phyloP scores from a whole-genome alignment of 2,113 vertebrate genomes.

The Tragelaphus strepsiceros region DNA sequence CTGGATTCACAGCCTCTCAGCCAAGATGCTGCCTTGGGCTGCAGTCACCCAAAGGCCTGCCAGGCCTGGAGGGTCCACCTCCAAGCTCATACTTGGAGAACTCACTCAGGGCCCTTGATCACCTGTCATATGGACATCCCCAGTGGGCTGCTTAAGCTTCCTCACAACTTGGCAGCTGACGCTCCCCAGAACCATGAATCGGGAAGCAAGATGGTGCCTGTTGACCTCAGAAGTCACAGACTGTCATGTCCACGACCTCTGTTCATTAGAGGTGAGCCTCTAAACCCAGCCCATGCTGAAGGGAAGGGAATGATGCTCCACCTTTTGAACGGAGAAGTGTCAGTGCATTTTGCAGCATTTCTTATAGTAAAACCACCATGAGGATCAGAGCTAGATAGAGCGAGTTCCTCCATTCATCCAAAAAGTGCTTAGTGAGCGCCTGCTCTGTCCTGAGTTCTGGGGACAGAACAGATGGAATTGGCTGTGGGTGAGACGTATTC shows the following conservation, averaged over 20 bases:
- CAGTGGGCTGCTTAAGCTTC: neutral
- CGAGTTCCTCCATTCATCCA: accelerated
- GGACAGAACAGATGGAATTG: neutral
- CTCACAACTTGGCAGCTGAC: neutral
- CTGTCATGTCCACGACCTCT: neutral
- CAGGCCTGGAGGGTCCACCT: neutral
- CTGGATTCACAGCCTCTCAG: accelerated
- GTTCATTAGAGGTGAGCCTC: neutral
- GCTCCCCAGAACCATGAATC: accelerated
- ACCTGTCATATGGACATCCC: accelerated
- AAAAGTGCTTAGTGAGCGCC: accelerated
- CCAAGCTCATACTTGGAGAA: neutral
- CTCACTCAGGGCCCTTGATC: neutral
- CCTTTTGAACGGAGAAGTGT: neutral
- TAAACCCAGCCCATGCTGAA: no score
- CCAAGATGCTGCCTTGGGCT: accelerated
- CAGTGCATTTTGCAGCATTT: accelerated
- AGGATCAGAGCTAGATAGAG: neutral
- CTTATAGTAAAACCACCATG: neutral
- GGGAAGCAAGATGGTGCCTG: neutral
- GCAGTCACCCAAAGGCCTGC: neutral
- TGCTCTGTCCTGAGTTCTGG: neutral
- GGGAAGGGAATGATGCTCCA: neutral
- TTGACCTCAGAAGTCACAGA: neutral
- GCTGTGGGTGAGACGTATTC: accelerated